Evolutionary conservation across 2,888 invertebrate species (phyloP), one percentile per base, ranked within the genome.

Genomic region (Lasioglossum calceatum): DNA sequence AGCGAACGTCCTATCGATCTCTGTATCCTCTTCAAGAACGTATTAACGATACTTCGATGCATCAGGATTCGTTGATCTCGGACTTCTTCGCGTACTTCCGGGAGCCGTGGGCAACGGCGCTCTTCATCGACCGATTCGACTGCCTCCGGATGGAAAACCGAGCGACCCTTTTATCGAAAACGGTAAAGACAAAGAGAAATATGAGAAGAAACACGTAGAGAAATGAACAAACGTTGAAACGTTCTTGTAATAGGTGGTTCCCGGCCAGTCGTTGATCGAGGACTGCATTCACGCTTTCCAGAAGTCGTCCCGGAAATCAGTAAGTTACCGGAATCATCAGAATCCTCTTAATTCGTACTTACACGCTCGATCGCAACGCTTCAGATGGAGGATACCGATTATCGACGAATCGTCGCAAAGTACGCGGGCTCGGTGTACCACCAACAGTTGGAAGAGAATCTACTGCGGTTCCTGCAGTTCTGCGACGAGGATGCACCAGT

Each of bases 11-110:
- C 36, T 36, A 10, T 19, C 19, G 36, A 4, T 67, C 36, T 8
- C 32, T 23, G 32, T 7, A 10, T 23, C 23, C 2, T 16, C 27
- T 23, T 32, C 32, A 0, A 3, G 67, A 12, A 3, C 8, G 10
- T 39, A 0, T 23, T 70, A 23, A 70, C 39, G 42, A 36, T 39
- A 23, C 0, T n/a, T 4, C 14, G 12, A 23, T 12, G 10, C n/a
- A 16, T 47, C 95, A 96, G 95, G 96, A 95, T 95, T 96, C 94
- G 95, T 94, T 96, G 84, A 97, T 98, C 58, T 95, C 95, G 0
- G 97, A 98, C 93, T 96, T 97, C 10, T 97, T 96, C 93, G 96
- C 96, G 10, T 97, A 96, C 95, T 97, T 98, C 95, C 95, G 95
- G 14, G 96, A 97, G 89, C 96, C 97, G 1, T 97, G 97, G 97